Evolutionary conservation across 2,113 vertebrate genomes (phyloP).

Genomic region (Cynoglossus semilaevis): DNA sequence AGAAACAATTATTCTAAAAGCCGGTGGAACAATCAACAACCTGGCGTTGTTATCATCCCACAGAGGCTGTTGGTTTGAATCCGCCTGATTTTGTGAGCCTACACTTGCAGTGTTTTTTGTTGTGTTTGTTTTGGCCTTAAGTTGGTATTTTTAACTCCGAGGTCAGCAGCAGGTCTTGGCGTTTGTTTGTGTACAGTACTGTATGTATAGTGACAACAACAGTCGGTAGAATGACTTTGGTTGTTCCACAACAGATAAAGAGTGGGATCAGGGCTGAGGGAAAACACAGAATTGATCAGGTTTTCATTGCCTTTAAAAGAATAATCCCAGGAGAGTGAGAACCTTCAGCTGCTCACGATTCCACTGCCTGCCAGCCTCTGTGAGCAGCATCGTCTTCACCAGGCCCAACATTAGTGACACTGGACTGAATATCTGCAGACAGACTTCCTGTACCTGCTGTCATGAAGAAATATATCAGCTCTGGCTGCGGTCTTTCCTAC

Average conservation of each 20-base stretch:
- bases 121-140: too few species aligned
- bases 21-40: constrained; percentile 25
- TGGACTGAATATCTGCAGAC: too few species aligned
- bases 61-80: too few species aligned
- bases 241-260: constrained; percentile 69
- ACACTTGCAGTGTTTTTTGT: too few species aligned
- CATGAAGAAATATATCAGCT: too few species aligned
- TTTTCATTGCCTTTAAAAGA: constrained; percentile 59
- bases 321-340: constrained; percentile 58
- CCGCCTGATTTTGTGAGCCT: too few species aligned
- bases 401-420: constrained; percentile 2
- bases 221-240: constrained; percentile 69
- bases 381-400: constrained; percentile 24
- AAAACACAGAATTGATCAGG: constrained; percentile 62
- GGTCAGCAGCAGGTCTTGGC: constrained; percentile 65
- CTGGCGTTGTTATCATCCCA: too few species aligned
- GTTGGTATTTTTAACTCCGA: too few species aligned
- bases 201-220: constrained; percentile 45
- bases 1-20: too few species aligned
- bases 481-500: too few species aligned
- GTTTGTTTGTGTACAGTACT: constrained; percentile 20
- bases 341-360: constrained; percentile 66
- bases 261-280: constrained; percentile 65
- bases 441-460: too few species aligned
- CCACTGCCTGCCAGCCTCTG: constrained; percentile 14